Evolutionary conservation across 2,113 vertebrate genomes (phyloP).

Genomic region (Platysteira castanea): DNA sequence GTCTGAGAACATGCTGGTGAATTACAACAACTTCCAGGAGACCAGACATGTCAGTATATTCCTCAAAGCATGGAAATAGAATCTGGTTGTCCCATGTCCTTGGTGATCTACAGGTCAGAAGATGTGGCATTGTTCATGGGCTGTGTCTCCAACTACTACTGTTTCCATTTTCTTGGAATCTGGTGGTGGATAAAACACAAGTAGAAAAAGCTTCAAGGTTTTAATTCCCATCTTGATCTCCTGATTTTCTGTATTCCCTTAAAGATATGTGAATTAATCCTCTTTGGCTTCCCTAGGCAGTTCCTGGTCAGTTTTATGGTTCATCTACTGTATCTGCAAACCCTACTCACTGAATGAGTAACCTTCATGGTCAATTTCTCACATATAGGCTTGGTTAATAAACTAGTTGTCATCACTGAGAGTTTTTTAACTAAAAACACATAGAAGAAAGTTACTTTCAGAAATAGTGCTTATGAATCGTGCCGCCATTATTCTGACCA

Average conservation of each 20-base stretch:
- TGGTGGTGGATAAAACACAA: background rate
- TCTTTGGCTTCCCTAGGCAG: background rate
- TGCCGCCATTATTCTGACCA: background rate
- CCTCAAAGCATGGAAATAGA: background rate
- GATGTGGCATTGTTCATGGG: background rate
- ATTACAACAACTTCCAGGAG: background rate
- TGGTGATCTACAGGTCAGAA: background rate
- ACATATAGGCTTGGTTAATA: background rate
- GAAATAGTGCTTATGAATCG: background rate
- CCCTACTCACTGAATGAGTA: background rate
- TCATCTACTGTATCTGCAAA: background rate
- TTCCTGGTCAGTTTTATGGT: background rate
- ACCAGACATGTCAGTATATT: background rate
- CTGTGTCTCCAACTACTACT: background rate
- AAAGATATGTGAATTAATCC: background rate
- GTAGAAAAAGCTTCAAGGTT: background rate
- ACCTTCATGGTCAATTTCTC: background rate
- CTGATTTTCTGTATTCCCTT: background rate
- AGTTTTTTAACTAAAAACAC: background rate
- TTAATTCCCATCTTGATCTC: background rate
- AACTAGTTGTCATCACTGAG: background rate
- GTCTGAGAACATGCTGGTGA: background rate
- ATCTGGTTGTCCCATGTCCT: background rate
- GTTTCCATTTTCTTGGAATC: background rate
- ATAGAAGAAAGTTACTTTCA: background rate